phyloP scores from a whole-genome alignment of 1,140 invertebrate species.

The Papilio machaon region DNA sequence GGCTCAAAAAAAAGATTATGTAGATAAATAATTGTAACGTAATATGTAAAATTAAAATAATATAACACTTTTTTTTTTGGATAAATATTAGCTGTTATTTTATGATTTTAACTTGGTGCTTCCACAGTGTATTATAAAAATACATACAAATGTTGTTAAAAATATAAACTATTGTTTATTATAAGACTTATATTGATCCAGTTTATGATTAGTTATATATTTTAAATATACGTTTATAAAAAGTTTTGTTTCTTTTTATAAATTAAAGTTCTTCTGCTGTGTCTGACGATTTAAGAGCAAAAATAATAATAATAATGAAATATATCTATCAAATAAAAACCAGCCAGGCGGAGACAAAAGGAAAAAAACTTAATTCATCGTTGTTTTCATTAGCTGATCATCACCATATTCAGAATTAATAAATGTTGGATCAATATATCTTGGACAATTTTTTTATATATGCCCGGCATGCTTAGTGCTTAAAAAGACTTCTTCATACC shows the following conservation, averaged over 20 bases:
- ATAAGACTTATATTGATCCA: background rate
- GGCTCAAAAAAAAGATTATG: background rate
- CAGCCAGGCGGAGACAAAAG: too few relatives aligned
- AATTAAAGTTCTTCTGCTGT: background rate
- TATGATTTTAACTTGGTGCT: background rate
- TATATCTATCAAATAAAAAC: too few relatives aligned
- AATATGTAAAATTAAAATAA: background rate
- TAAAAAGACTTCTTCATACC: too few relatives aligned
- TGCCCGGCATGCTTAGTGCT: too few relatives aligned
- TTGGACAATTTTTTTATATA: too few relatives aligned
- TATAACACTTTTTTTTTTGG: background rate
- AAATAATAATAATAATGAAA: too few relatives aligned
- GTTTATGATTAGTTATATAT: slow-evolving; percentile 9
- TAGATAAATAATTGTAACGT: background rate
- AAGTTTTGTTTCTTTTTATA: slow-evolving; percentile 8
- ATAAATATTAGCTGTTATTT: background rate
- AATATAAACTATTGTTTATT: background rate
- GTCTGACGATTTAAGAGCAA: too few relatives aligned
- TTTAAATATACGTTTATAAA: slow-evolving; percentile 6
- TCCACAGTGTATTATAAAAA: slow-evolving; percentile 26
- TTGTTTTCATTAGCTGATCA: too few relatives aligned
- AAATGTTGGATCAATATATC: too few relatives aligned
- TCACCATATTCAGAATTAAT: too few relatives aligned
- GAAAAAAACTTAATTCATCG: too few relatives aligned
- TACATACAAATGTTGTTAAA: slow-evolving; percentile 1